Percentiles rank a stretch among this genome's conserved stretches.
These are phyloP conservation scores for Psococerastis gibbosa DNA, from an alignment of 2,888 invertebrate genomes.

Conservation along the genomic window DNA sequence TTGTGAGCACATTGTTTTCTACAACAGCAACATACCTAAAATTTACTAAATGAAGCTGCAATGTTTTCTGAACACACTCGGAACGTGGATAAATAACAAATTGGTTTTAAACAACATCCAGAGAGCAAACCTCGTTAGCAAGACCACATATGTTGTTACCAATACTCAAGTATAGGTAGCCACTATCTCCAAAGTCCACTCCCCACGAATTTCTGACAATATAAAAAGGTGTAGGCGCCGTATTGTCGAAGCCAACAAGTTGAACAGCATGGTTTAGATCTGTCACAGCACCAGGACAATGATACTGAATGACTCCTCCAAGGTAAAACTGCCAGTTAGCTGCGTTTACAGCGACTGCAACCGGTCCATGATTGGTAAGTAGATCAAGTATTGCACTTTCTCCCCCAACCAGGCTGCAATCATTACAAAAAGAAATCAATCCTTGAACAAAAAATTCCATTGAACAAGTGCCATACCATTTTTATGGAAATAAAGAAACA, in stretches of 20 bases:
- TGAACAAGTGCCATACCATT: conserved; percentile 14
- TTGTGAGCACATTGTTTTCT: too few relatives aligned
- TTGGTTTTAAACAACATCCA: conserved; percentile 29
- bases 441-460: not conserved
- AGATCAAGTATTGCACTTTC: conserved; percentile 41
- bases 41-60: too few relatives aligned
- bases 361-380: conserved; percentile 52
- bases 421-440: too few relatives aligned
- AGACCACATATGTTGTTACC: conserved; percentile 64
- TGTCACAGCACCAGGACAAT: conserved; percentile 41
- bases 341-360: conserved; percentile 65
- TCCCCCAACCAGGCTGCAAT: conserved; percentile 37
- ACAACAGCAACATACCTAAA: too few relatives aligned
- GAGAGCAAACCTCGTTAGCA: conserved; percentile 47
- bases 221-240: conserved; percentile 53
- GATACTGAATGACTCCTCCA: conserved; percentile 63
- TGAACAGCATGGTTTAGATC: conserved; percentile 67
- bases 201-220: conserved; percentile 81
- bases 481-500: conserved; percentile 16
- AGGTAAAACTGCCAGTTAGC: conserved; percentile 71
- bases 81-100: too few relatives aligned
- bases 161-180: conserved; percentile 56
- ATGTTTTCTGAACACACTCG: too few relatives aligned
- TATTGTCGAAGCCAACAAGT: conserved; percentile 63
- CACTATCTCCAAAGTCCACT: conserved; percentile 47